Conservation (phyloP, 2,888 invertebrate species). For the Hypolimnas misippus region DNA sequence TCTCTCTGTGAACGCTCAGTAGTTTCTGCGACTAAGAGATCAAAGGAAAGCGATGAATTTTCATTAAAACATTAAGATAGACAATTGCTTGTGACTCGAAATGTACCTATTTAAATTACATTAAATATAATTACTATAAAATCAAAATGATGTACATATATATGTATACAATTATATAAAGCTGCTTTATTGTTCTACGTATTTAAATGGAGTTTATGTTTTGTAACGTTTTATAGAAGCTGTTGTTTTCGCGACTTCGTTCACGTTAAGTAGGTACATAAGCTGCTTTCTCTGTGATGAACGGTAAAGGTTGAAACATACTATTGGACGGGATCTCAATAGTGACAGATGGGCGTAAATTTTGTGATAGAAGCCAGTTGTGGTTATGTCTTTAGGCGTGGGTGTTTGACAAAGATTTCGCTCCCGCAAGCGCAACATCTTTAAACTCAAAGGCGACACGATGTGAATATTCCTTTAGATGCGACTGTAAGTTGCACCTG, state of each 20-base stretch:
- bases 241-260: background rate
- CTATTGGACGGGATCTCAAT: no score
- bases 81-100: constrained; percentile 13
- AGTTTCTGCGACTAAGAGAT: constrained; percentile 22
- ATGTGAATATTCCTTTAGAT: no score
- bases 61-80: constrained; percentile 24
- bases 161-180: background rate
- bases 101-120: constrained; percentile 4
- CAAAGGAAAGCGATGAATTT: constrained; percentile 26
- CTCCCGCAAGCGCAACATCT: no score
- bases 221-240: background rate
- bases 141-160: background rate
- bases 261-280: background rate
- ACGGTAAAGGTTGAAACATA: no score
- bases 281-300: background rate
- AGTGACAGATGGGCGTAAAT: no score
- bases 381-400: no score
- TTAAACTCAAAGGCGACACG: no score
- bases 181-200: background rate
- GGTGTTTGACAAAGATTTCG: no score
- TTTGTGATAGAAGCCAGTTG: no score
- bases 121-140: background rate
- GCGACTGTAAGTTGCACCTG: no score
- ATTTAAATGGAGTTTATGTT: background rate
- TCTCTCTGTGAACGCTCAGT: constrained; percentile 24